Evolutionary conservation across 2,113 vertebrate species (phyloP), one percentile per base, ranked within the genome.

Genomic region (Cyphomyrus discorhynchus): DNA sequence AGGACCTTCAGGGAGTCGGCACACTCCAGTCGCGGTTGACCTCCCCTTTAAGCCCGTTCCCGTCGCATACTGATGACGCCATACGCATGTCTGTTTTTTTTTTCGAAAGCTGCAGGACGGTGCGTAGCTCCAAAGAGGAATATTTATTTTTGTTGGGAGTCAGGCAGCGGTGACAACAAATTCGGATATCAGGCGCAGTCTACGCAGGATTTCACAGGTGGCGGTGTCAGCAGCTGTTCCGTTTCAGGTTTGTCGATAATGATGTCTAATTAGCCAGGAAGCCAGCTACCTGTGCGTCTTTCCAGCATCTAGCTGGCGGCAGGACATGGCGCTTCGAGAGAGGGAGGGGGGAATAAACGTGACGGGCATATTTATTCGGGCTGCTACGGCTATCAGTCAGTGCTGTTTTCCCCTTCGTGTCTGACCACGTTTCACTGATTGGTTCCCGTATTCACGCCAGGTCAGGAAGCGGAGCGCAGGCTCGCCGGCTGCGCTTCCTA

Each of bases 11-110:
- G 1, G 27, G n/a, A 27, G 21, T 84, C 82, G 82, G 46, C 82
- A 84, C n/a, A 86, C 49, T n/a, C 47, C 27, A 27, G 9, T 27
- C 31, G 13, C 15, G 17, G 0, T n/a, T 47, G 17, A 45, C 56
- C 11, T 88, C 56, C 56, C 87, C 87, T 88, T 88, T 88, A 88
- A 88, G 35, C 35, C 21, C 7, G 27, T 62, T 58, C 77, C 88
- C 42, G 92, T 91, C 91, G 82, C 11, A 8, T 46, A 4, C 0
- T 92, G 91, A 93, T 93, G 93, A 93, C 93, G 93, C 92, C 35
- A 74, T n/a, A 52, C 82, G 0, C 85, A 42, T 42, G 74, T 85
- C 86, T 50, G 90, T 70, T 70, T 91, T 90, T 39, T 56, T 86
- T 42, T 42, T 85, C 86, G 84, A 90, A 91, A 90, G 89, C 89